Conservation (phyloP, 2,113 vertebrate species). For the Albula goreensis region DNA sequence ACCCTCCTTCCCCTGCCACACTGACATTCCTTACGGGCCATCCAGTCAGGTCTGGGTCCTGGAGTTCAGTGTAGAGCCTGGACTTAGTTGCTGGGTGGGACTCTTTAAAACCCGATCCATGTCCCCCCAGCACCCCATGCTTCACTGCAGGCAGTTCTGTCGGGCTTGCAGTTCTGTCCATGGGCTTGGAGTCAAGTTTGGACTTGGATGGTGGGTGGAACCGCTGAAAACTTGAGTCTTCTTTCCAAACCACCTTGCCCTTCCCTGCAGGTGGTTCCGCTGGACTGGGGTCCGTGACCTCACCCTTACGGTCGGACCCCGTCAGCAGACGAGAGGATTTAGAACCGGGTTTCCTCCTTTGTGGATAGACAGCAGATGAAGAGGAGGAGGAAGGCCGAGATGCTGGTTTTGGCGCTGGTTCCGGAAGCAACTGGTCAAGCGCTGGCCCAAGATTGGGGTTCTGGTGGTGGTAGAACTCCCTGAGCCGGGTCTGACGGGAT, state of each 20-base stretch:
- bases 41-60: no score
- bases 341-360: neutral
- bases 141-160: no score
- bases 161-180: no score
- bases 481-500: constrained; percentile 75
- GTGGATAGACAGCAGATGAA: neutral
- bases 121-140: no score
- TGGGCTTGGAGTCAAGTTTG: no score
- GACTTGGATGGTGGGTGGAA: no score
- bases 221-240: no score
- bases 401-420: constrained; percentile 27
- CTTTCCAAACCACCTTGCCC: neutral
- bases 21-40: no score
- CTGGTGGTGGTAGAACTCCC: constrained; percentile 74
- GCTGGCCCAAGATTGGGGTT: constrained; percentile 69
- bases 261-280: neutral
- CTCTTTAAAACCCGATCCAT: no score
- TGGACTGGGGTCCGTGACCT: neutral
- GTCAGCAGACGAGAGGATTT: neutral
- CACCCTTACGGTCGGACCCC: neutral
- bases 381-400: neutral
- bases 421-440: constrained; percentile 59
- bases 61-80: no score
- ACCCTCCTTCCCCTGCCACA: neutral
- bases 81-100: no score